phyloP scores from a whole-genome alignment of 2,113 vertebrate genomes.

The Morone saxatilis region DNA sequence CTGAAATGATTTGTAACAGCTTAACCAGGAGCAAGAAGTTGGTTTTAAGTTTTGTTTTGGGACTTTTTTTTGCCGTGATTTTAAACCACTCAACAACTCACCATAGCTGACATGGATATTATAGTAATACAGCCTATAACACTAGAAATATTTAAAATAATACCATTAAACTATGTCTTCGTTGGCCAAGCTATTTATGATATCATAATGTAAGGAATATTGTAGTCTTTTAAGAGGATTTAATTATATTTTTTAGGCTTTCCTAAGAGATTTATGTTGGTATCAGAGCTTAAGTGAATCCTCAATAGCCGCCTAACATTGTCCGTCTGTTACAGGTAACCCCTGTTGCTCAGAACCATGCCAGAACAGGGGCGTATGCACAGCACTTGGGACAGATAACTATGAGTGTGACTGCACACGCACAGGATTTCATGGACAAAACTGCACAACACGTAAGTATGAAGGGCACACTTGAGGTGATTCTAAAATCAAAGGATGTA shows the following conservation, averaged over 20 bases:
- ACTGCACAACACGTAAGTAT: constrained; percentile 92
- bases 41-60: background rate
- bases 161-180: background rate
- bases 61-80: background rate
- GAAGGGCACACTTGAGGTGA: background rate
- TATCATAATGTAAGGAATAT: background rate
- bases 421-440: constrained; percentile 92
- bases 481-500: background rate
- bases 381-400: constrained; percentile 79
- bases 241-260: background rate
- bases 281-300: background rate
- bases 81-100: background rate
- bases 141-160: background rate
- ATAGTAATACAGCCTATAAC: background rate
- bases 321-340: constrained; percentile 81
- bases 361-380: constrained; percentile 93
- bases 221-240: background rate
- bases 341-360: constrained; percentile 96
- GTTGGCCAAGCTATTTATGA: background rate
- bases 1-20: no score
- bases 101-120: background rate
- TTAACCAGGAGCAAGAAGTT: background rate
- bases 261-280: background rate
- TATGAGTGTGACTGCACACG: constrained; percentile 96
- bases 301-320: background rate